Conservation (phyloP, 2,113 vertebrate species). For the Podarcis cretensis region DNA sequence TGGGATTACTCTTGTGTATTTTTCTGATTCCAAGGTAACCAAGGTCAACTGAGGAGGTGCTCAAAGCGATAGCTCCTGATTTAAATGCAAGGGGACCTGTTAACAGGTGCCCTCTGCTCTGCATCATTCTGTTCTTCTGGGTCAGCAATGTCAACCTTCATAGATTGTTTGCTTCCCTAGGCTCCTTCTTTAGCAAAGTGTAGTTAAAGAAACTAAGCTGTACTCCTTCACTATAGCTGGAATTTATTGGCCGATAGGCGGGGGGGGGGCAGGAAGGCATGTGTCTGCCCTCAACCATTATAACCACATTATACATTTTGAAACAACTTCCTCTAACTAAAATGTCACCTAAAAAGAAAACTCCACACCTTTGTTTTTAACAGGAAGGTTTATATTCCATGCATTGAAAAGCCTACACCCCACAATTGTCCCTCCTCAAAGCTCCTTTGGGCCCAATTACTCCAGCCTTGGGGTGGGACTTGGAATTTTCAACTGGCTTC, state of each 20-base stretch:
- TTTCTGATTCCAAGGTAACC: slow-evolving; percentile 11
- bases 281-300: slow-evolving; percentile 12
- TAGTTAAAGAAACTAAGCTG: not conserved
- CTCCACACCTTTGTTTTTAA: slow-evolving; percentile 20
- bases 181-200: not conserved
- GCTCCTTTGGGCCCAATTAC: slow-evolving; percentile 67
- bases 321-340: not conserved
- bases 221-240: not conserved
- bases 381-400: slow-evolving; percentile 36
- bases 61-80: not conserved
- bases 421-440: slow-evolving; percentile 33
- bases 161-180: not conserved
- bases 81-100: not conserved
- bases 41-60: slow-evolving; percentile 8
- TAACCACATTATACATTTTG: slow-evolving; percentile 1
- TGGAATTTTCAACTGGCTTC: slow-evolving; percentile 37
- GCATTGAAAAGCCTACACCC: slow-evolving; percentile 32
- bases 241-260: not conserved
- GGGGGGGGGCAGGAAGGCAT: slow-evolving; percentile 1
- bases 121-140: not conserved
- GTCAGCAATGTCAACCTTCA: not conserved
- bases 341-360: not conserved
- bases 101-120: slow-evolving; percentile 15
- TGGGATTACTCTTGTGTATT: not conserved
- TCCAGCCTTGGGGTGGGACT: slow-evolving; percentile 1